phyloP scores from a whole-genome alignment of 2,113 vertebrate genomes.

The Elephantulus edwardii region DNA sequence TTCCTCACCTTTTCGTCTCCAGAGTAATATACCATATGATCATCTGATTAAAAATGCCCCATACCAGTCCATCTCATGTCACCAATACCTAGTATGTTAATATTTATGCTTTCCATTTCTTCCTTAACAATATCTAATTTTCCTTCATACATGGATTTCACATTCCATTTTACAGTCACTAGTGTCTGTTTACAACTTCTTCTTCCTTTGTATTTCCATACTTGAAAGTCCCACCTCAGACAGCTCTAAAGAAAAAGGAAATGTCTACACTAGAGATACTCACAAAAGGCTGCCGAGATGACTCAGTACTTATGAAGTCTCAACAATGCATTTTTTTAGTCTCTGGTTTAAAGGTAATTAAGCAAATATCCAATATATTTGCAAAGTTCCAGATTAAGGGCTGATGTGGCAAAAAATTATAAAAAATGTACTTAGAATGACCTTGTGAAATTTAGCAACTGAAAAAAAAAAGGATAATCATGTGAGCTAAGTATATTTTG shows the following conservation, averaged over 20 bases:
- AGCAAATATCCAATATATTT: neutral
- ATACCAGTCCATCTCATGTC: no score
- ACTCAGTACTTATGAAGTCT: neutral
- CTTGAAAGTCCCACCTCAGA: no score
- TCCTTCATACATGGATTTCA: no score
- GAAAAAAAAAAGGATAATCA: neutral
- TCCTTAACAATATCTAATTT: no score
- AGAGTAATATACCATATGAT: no score
- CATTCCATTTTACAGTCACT: no score
- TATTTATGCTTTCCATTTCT: no score
- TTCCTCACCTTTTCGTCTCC: no score
- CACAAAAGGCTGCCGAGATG: neutral
- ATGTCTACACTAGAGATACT: neutral
- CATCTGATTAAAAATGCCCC: no score
- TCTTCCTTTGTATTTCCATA: no score
- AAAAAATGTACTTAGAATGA: neutral
- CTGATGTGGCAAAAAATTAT: neutral
- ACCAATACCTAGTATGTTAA: no score
- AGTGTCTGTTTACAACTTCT: no score
- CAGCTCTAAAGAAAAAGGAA: neutral
- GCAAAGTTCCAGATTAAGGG: neutral
- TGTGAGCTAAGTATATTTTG: neutral
- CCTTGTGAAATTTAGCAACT: neutral
- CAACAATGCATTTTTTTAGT: neutral
- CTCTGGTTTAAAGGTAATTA: neutral